Conservation (phyloP, 2,888 invertebrate genomes). For the Rotaria sp. region DNA sequence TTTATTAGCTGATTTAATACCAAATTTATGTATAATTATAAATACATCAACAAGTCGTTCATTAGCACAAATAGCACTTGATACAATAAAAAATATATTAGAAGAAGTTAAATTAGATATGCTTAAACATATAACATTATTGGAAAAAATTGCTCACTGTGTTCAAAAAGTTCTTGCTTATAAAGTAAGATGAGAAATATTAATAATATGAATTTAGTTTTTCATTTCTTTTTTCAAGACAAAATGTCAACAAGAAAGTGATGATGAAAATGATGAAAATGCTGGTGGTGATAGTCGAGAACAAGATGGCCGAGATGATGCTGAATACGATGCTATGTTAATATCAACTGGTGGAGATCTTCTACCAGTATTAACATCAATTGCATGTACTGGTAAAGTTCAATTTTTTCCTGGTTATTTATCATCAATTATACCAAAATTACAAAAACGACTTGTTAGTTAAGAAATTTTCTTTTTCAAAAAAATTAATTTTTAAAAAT, state of each 20-base stretch:
- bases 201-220: background rate
- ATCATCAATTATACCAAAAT: background rate
- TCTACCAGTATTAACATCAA: background rate
- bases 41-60: constrained; percentile 11
- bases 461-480: too few species aligned
- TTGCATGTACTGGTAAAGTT: background rate
- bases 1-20: background rate
- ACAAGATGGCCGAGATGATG: background rate
- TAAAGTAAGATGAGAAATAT: background rate
- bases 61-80: constrained; percentile 22
- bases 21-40: background rate
- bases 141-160: background rate
- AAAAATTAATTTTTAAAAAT: too few species aligned
- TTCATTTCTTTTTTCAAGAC: background rate
- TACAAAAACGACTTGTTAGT: constrained; percentile 15
- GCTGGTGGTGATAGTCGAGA: background rate
- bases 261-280: background rate
- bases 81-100: background rate
- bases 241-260: background rate
- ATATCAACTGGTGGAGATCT: constrained; percentile 12
- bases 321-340: constrained; percentile 23
- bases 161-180: background rate
- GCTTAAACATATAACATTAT: background rate
- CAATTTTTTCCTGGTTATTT: background rate
- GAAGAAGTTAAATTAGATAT: constrained; percentile 14